Evolutionary conservation across 2,888 invertebrate species (phyloP).

Genomic region (Conistra vaccinii): DNA sequence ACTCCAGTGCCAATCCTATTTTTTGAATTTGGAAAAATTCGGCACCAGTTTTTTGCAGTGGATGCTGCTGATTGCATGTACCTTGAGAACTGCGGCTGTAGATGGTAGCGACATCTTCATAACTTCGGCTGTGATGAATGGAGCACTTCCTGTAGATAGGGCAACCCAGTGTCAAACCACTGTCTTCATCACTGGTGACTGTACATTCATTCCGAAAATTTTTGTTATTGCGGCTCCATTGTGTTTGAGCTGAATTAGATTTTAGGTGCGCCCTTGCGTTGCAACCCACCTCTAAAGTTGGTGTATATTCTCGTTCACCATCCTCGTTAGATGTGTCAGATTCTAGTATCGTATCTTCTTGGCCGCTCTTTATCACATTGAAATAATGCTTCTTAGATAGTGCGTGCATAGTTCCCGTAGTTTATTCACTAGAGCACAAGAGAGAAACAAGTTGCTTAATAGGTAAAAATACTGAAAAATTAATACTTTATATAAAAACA

Average conservation of each 20-base stretch:
- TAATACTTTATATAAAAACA: conserved; percentile 15
- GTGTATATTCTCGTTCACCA: background rate
- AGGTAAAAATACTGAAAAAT: conserved; percentile 25
- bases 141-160: background rate
- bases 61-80: too few relatives aligned
- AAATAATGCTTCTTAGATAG: conserved; percentile 41
- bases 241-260: conserved; percentile 45
- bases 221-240: conserved; percentile 9
- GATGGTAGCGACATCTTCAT: background rate
- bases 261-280: conserved; percentile 40
- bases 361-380: conserved; percentile 40
- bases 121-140: conserved; percentile 13
- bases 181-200: conserved; percentile 19
- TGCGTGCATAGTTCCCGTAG: conserved; percentile 35
- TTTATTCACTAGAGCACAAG: background rate
- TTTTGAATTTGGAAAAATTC: background rate
- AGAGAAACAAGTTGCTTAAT: conserved; percentile 2
- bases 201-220: conserved; percentile 57
- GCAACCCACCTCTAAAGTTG: conserved; percentile 52
- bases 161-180: background rate
- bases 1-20: background rate
- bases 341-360: conserved; percentile 54
- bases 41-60: background rate
- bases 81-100: conserved; percentile 18
- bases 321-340: conserved; percentile 20